Evolutionary conservation across 2,113 vertebrate species (phyloP).

Genomic region (Odontophorus gujanensis): DNA sequence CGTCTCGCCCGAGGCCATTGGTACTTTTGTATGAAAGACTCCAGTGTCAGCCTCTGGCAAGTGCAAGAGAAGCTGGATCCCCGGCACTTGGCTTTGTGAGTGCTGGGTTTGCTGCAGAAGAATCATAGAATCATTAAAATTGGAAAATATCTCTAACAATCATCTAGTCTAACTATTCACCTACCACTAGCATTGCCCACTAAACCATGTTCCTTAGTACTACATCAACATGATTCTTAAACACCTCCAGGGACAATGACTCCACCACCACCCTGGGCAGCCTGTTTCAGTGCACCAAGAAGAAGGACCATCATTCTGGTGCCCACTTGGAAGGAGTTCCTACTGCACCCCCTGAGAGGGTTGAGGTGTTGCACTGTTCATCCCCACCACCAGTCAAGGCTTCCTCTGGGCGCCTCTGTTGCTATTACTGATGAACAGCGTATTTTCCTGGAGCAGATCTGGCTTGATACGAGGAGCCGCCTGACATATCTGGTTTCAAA

Average conservation of each 20-base stretch:
- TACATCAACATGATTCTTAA: too few relatives aligned
- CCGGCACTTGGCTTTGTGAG: neutral
- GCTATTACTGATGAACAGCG: neutral
- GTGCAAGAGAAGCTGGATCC: neutral
- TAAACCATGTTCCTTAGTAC: too few relatives aligned
- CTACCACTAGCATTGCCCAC: too few relatives aligned
- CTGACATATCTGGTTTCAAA: neutral
- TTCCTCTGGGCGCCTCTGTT: neutral
- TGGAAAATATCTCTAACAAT: too few relatives aligned
- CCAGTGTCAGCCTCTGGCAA: neutral
- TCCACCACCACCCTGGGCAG: too few relatives aligned
- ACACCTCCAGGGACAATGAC: too few relatives aligned
- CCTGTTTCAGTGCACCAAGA: too few relatives aligned
- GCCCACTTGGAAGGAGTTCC: neutral
- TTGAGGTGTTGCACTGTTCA: fast-evolving
- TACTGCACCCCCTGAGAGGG: neutral
- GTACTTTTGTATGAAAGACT: neutral
- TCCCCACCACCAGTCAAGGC: neutral
- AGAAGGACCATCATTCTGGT: neutral
- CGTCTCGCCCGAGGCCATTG: neutral
- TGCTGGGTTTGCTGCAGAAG: neutral
- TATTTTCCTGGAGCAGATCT: neutral
- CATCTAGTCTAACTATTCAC: too few relatives aligned
- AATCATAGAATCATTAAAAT: too few relatives aligned
- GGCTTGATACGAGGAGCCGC: neutral